A percentile compares a stretch with the other conserved stretches of the same genome.
Evolutionary conservation across 1,140 invertebrate genomes (phyloP).

Genomic region (Phymastichus coffea): DNA sequence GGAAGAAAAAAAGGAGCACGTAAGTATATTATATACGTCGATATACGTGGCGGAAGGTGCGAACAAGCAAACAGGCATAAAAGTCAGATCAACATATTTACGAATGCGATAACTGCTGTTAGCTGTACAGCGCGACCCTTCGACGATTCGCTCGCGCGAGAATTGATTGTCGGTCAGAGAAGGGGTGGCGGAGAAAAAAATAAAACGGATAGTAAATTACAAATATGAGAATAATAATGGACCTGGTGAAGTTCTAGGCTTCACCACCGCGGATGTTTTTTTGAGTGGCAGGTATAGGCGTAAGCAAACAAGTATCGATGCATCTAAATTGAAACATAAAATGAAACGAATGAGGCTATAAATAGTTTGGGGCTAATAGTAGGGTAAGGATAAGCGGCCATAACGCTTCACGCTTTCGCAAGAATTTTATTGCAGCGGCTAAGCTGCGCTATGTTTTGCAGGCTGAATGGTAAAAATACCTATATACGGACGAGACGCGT

Average conservation of each 20-base stretch:
- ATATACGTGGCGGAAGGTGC: no score
- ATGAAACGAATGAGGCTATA: slow-evolving; percentile 55
- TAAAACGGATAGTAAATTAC: slow-evolving; percentile 29
- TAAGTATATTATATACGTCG: no score
- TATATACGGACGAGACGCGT: neutral
- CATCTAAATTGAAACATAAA: slow-evolving; percentile 59
- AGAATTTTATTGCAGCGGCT: slow-evolving; percentile 12
- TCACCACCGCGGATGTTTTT: no score
- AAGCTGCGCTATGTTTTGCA: no score
- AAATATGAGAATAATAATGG: slow-evolving; percentile 43
- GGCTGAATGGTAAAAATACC: neutral
- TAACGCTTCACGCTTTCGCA: neutral
- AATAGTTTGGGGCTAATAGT: slow-evolving; percentile 55
- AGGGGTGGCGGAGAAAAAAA: no score
- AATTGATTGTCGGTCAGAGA: slow-evolving; percentile 10
- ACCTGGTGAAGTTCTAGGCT: no score
- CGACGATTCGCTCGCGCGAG: neutral
- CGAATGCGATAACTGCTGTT: neutral
- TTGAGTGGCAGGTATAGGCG: slow-evolving; percentile 52
- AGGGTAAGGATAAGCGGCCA: slow-evolving; percentile 51
- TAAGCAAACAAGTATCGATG: slow-evolving; percentile 57
- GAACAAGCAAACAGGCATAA: slow-evolving; percentile 2
- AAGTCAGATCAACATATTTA: neutral
- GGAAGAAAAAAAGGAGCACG: no score
- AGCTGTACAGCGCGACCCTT: no score